Percentiles rank a stretch among this genome's conserved stretches.
Conservation (phyloP, 2,113 vertebrate species). For the Oncorhynchus tshawytscha region DNA sequence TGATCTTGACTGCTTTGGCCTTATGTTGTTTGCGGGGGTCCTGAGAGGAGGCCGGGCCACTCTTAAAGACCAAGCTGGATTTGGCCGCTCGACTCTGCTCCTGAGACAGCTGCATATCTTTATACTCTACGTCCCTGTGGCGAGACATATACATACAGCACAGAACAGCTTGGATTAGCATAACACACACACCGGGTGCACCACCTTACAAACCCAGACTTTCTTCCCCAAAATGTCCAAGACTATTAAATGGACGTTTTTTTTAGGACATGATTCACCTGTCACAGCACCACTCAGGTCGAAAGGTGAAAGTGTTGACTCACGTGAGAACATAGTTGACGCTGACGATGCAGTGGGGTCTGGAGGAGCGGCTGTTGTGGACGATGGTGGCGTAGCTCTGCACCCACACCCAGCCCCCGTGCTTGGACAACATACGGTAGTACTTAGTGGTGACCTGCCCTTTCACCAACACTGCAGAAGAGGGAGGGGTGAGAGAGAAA, state of each 20-base stretch:
- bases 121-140: conserved; percentile 87
- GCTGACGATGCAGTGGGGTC: conserved; percentile 96
- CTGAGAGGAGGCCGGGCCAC: conserved; percentile 77
- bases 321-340: conserved; percentile 98
- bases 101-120: conserved; percentile 87
- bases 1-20: conserved; percentile 80
- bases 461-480: conserved; percentile 85
- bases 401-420: conserved; percentile 94
- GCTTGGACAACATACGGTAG: conserved; percentile 89
- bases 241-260: no score
- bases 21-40: conserved; percentile 83
- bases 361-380: conserved; percentile 93
- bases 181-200: not conserved
- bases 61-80: conserved; percentile 78
- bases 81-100: conserved; percentile 81
- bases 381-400: conserved; percentile 95
- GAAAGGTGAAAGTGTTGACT: conserved; percentile 62
- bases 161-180: not conserved
- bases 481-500: not conserved
- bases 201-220: no score
- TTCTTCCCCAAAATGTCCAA: no score
- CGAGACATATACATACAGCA: not conserved
- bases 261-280: no score
- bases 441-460: conserved; percentile 95
- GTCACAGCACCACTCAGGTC: not conserved